Evolutionary conservation across 2,797 vertebrate genomes (phyloP), one percentile per base, ranked within the genome.

Genomic region (Rousettus madagascariensis): DNA sequence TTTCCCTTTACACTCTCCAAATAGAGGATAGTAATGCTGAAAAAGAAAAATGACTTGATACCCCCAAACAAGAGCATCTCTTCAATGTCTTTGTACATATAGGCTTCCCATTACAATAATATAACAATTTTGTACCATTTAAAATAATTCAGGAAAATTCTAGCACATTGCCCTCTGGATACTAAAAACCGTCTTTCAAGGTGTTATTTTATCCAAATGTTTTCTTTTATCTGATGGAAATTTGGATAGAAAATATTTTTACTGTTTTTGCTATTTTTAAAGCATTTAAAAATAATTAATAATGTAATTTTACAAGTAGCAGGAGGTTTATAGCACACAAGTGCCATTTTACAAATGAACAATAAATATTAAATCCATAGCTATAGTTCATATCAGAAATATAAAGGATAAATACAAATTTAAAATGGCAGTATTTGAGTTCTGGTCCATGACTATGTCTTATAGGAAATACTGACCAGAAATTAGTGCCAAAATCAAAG

Each of bases 1-100:
- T 94, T 94, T 96, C 87, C 78, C 80, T 96, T 95, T 82, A 86
- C 82, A 68, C 46, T 93, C 63, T 90, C 66, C 57, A 96, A 96
- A 75, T 12, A 59, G 88, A 90, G 20, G 84, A 74, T 82, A 96
- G 96, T 96, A 85, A 83, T 66, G 26, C 65, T 53, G 61, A 59
- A 65, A 83, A 43, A 86, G 74, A 94, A 95, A 94, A 95, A 77
- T 65, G 63, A 38, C 59, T 93, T 83, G 53, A 69, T 80, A 85
- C 22, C 49, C 49, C 78, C 43, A 87, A 93, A 94, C n/a, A 38
- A 87, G 63, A 83, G 8, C 28, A 80, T 49, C 41, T 43, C 84
- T 86, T 89, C 71, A 86, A n/a, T 43, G 41, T 66, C 57, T 91
- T 55, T 68, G 28, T 85, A 80, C 3, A 19, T 66, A 66, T 6